These are phyloP conservation scores for Callimorpha dominula DNA, from an alignment of 2,888 invertebrate species.

Conservation along the genomic window DNA sequence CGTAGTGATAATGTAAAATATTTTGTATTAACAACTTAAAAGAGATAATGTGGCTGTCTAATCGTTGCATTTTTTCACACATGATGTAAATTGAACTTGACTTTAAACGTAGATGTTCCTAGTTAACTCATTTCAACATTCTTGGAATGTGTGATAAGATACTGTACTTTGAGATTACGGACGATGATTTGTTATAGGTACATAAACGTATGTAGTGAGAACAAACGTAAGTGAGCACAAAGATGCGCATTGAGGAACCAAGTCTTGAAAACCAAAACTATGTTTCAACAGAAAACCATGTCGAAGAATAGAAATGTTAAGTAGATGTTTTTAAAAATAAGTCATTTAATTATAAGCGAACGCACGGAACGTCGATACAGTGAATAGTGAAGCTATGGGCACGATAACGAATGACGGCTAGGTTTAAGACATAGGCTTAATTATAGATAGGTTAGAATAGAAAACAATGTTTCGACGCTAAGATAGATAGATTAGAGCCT, in stretches of 20 bases:
- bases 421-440: slow-evolving; percentile 78
- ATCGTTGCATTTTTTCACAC: slow-evolving; percentile 83
- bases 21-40: slow-evolving; percentile 78
- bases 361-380: slow-evolving; percentile 75
- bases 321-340: slow-evolving; percentile 83
- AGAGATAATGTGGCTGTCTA: slow-evolving; percentile 79
- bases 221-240: slow-evolving; percentile 70
- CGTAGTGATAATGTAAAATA: slow-evolving; percentile 79
- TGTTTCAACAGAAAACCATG: slow-evolving; percentile 76
- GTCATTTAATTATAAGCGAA: slow-evolving; percentile 81
- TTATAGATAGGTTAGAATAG: slow-evolving; percentile 85
- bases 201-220: slow-evolving; percentile 50
- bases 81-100: slow-evolving; percentile 70
- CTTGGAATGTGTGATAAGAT: slow-evolving; percentile 72
- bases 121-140: slow-evolving; percentile 74
- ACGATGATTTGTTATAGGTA: slow-evolving; percentile 48
- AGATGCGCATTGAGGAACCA: slow-evolving; percentile 76
- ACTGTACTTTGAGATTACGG: slow-evolving; percentile 67
- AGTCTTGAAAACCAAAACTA: slow-evolving; percentile 78
- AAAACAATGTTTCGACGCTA: slow-evolving; percentile 84
- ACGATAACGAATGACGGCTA: slow-evolving; percentile 76
- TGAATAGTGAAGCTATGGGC: slow-evolving; percentile 73
- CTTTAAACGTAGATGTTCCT: slow-evolving; percentile 79
- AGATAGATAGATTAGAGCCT: slow-evolving; percentile 82
- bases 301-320: slow-evolving; percentile 81